A percentile compares a stretch with the other conserved stretches of the same genome.
Conservation (phyloP, 2,797 vertebrate species). For the Propithecus perrieri region DNA sequence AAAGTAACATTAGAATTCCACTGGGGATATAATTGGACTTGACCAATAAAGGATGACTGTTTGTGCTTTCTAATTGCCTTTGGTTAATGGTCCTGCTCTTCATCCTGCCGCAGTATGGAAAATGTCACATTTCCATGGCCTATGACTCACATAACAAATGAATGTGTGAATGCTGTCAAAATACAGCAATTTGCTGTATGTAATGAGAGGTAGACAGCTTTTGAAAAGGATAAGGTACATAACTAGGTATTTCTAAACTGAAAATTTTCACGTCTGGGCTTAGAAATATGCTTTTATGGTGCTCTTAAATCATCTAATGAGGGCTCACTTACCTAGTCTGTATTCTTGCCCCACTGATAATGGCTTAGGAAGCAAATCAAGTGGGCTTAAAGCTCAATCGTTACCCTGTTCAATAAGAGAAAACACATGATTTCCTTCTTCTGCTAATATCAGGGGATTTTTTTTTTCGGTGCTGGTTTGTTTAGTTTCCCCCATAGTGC, state of each 20-base stretch:
- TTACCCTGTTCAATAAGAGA: slow-evolving; percentile 53
- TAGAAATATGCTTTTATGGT: slow-evolving; percentile 32
- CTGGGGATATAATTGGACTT: slow-evolving; percentile 36
- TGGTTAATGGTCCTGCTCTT: slow-evolving; percentile 31
- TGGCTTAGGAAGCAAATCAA: slow-evolving; percentile 41
- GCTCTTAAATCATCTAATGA: slow-evolving; percentile 47
- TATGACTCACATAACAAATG: slow-evolving; percentile 63
- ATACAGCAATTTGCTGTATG: slow-evolving; percentile 39
- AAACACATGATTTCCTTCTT: slow-evolving; percentile 60
- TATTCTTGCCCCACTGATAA: slow-evolving; percentile 22
- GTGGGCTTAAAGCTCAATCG: slow-evolving; percentile 62
- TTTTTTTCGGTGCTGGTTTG: slow-evolving; percentile 68
- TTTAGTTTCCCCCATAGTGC: slow-evolving; percentile 76
- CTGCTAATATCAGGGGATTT: slow-evolving; percentile 56
- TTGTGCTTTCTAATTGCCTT: not conserved
- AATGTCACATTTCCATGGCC: slow-evolving; percentile 65
- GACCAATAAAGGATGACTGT: slow-evolving; percentile 42
- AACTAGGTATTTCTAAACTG: slow-evolving; percentile 38
- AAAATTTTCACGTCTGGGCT: slow-evolving; percentile 42
- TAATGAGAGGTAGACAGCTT: not conserved
- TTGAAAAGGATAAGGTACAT: slow-evolving; percentile 48
- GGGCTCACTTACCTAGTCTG: slow-evolving; percentile 54
- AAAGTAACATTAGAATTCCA: slow-evolving; percentile 51
- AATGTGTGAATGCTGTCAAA: slow-evolving; percentile 59
- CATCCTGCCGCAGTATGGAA: not conserved